These are phyloP conservation scores for Aphrocallistes beatrix DNA, from an alignment of 37 sponge, comb jelly and placozoan genomes.

Conservation along the genomic window DNA sequence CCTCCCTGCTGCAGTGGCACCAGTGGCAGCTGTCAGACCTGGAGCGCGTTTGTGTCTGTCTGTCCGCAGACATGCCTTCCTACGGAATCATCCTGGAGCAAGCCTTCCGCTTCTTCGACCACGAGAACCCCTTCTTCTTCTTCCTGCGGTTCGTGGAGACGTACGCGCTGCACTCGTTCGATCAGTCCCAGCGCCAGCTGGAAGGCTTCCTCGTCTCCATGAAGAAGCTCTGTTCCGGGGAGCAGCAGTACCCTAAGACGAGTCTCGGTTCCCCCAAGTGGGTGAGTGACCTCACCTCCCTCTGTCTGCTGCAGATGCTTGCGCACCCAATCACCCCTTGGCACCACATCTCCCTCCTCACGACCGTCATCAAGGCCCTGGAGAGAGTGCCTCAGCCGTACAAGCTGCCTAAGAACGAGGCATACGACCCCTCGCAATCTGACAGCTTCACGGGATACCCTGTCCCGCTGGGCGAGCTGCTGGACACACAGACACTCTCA, in stretches of 20 bases:
- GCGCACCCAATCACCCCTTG: constrained; percentile 4
- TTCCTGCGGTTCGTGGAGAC: constrained; percentile 12
- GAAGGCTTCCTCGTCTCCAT: background rate
- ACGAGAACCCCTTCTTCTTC: background rate
- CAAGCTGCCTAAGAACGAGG: background rate
- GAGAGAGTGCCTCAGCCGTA: background rate
- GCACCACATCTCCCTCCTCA: constrained; percentile 10
- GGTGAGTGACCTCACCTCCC: background rate
- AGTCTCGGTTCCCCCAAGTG: background rate
- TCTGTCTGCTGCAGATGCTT: constrained; percentile 12
- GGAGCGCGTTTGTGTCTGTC: background rate
- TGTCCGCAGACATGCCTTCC: background rate
- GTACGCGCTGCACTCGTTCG: constrained; percentile 11
- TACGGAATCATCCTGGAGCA: background rate
- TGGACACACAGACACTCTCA: background rate
- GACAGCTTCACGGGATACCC: background rate
- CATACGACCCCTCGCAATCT: background rate
- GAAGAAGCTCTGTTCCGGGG: background rate
- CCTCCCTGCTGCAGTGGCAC: background rate
- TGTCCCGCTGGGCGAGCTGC: background rate
- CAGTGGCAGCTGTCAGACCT: background rate
- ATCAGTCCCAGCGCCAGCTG: background rate
- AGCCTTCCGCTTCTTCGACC: constrained; percentile 21
- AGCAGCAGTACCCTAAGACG: constrained; percentile 8
- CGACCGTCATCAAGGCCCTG: background rate